Evolutionary conservation across 2,113 vertebrate species (phyloP), one percentile per base, ranked within the genome.

Genomic region (Hystrix brachyura): DNA sequence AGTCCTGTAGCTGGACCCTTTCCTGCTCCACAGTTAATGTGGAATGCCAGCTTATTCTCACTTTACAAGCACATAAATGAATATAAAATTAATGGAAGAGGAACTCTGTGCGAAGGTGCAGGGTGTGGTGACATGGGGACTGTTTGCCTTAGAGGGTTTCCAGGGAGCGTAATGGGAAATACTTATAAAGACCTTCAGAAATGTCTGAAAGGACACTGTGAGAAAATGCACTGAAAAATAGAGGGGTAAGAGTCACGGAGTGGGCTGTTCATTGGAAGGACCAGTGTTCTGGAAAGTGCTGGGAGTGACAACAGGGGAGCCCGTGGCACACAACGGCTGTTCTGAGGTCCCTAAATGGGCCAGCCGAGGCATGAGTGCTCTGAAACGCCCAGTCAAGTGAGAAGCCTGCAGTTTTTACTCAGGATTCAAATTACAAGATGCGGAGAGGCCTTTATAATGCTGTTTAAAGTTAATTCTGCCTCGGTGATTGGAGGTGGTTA

Each of bases 221-320:
- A 27, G 29, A 48, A 80, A 79, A 84, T 59, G 78, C 13, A 60
- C 3, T 43, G 18, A 59, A 76, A 38, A 7, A 21, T 5, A 57
- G 38, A 17, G 57, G 38, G 1, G 74, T 15, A 2, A 0, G 1
- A 43, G 6, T n/a, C n/a, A 7, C 1, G 5, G 2, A 38, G 51
- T 23, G 0, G 7, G 38, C 23, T 87, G 27, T 51, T 90, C 13
- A 15, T 3, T 25, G 15, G 34, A 90, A 90, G n/a, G n/a, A 72
- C 29, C 55, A 29, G 1, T 71, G 71, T 78, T 51, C 59, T 76
- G 15, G 12, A 12, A 55, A 18, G 9, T 74, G 62, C 21, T 34
- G 25, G 55, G 48, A 85, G 27, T 18, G 13, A 43, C 19, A 80
- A 32, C 18, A 78, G 7, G 48, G 34, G 32, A 43, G 27, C 15